These are phyloP conservation scores for Galeopterus variegatus DNA, from an alignment of 2,113 vertebrate species.

Conservation along the genomic window DNA sequence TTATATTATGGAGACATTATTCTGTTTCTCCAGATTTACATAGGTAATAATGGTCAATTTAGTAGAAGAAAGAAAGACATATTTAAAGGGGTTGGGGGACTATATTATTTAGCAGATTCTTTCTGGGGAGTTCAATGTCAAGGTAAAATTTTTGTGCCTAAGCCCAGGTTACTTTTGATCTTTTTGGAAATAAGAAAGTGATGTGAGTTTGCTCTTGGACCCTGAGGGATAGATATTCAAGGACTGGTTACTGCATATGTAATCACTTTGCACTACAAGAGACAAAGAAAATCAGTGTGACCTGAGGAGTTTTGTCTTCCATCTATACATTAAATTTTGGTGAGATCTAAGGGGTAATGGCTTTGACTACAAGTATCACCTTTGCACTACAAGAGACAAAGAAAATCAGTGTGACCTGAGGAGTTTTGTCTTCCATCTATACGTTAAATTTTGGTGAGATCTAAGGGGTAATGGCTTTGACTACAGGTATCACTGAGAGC, in stretches of 20 bases:
- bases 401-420: not conserved
- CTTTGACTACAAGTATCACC: not conserved
- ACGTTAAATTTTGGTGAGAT: not conserved
- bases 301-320: not conserved
- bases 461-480: not conserved
- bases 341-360: not conserved
- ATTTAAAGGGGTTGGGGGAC: not conserved
- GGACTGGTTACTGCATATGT: not conserved
- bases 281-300: not conserved
- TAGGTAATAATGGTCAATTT: not conserved
- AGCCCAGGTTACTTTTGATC: not conserved
- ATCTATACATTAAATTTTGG: not conserved
- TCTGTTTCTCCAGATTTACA: not conserved
- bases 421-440: not conserved
- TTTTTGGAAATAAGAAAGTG: not conserved
- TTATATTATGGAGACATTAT: not conserved
- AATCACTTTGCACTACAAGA: not conserved
- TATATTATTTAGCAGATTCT: not conserved
- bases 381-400: not conserved
- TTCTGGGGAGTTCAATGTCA: not conserved
- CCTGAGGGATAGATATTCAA: not conserved
- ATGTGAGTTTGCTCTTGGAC: not conserved
- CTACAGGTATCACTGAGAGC: no score
- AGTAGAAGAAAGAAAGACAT: not conserved
- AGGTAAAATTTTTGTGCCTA: not conserved